These are phyloP conservation scores for Anguilla anguilla DNA, from an alignment of 2,797 vertebrate species.

Conservation along the genomic window DNA sequence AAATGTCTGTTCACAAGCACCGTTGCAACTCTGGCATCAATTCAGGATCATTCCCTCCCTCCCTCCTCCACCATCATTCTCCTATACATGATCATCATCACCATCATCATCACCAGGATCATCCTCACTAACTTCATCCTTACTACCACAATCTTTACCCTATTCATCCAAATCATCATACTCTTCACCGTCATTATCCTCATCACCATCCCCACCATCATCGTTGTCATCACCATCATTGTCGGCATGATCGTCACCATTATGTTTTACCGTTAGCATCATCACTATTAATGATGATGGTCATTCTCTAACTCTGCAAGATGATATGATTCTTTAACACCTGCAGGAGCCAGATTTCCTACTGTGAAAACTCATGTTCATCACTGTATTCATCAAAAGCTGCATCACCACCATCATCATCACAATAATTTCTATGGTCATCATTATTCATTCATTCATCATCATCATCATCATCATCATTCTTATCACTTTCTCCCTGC, in stretches of 20 bases:
- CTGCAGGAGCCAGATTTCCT: not conserved
- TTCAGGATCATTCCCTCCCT: not conserved
- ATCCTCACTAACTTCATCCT: not conserved
- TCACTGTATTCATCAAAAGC: not conserved
- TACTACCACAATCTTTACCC: no score
- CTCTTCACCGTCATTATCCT: not conserved
- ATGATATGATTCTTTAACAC: not conserved
- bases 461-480: not conserved
- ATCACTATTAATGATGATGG: not conserved
- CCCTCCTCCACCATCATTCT: not conserved
- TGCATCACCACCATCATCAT: not conserved
- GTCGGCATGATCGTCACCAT: not conserved
- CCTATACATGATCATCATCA: not conserved
- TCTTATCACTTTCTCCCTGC: not conserved
- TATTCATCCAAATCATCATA: not conserved
- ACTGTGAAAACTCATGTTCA: not conserved
- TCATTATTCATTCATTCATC: not conserved
- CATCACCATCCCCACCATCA: not conserved
- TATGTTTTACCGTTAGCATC: no score
- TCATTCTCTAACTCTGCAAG: not conserved
- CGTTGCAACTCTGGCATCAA: not conserved
- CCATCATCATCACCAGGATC: not conserved
- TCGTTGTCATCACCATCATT: not conserved
- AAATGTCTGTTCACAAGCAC: not conserved
- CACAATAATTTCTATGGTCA: not conserved